These are phyloP conservation scores for Sitophilus oryzae DNA, from an alignment of 1,140 invertebrate genomes.

Conservation along the genomic window DNA sequence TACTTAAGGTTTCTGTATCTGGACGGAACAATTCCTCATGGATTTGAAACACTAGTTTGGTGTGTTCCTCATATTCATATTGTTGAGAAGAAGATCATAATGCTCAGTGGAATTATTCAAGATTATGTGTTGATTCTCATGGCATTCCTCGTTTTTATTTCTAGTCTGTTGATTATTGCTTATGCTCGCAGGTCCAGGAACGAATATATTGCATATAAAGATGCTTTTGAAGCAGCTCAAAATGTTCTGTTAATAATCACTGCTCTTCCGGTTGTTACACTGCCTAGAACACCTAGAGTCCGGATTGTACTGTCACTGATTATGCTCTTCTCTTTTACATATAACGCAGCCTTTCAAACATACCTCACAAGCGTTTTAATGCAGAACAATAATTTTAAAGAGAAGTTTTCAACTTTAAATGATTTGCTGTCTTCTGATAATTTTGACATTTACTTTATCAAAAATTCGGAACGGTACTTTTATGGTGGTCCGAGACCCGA, in stretches of 20 bases:
- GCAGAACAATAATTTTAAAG: neutral
- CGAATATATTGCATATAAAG: conserved; percentile 2
- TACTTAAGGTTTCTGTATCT: neutral
- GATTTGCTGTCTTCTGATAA: conserved; percentile 10
- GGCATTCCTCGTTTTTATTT: neutral
- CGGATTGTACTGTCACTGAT: conserved; percentile 14
- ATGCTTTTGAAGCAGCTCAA: neutral
- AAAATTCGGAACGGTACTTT: conserved; percentile 15
- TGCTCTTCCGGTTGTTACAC: conserved; percentile 4
- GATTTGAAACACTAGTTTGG: neutral
- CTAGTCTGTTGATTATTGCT: neutral
- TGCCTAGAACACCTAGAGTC: conserved; percentile 7
- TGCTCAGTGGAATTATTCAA: neutral
- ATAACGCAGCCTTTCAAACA: conserved; percentile 13
- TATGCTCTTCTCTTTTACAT: conserved; percentile 10
- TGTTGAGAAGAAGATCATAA: neutral
- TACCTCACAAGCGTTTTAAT: conserved; percentile 16
- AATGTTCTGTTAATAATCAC: neutral
- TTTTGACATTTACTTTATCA: neutral
- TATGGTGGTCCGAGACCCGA: neutral
- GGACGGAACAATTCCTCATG: neutral
- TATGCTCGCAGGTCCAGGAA: neutral
- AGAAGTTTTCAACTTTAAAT: conserved; percentile 9
- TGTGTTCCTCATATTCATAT: neutral
- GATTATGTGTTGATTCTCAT: neutral